Base-by-base conservation (phyloP, 2,113 vertebrate species). In the Xiphorhynchus elegans region DNA sequence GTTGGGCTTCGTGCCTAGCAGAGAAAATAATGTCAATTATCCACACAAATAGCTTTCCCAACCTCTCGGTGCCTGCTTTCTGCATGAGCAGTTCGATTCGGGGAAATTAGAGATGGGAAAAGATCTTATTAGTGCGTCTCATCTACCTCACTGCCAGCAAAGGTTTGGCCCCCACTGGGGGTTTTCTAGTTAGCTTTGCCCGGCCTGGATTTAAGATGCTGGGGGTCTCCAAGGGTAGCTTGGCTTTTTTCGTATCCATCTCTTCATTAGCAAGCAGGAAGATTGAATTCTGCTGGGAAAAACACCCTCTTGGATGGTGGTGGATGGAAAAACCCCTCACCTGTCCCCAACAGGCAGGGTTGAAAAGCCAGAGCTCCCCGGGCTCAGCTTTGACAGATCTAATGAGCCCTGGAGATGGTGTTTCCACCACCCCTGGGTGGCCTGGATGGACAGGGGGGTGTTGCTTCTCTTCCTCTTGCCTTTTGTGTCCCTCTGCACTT, bases 1-100 rank as follows among this genome's bases (percentile, higher is more conserved):
- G 94, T 92, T 95, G 95, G 95, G 96, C 80, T 33, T 76, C 59
- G 58, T 82, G 95, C 93, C 96, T 97, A 88, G 96, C 88, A 68
- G 95, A 96, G 96, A 96, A 97, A 97, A 97, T 97, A 96, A 96
- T 95, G 84, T 96, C 96, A 97, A 97, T 97, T 97, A 97, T 90
- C 95, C 94, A 93, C 97, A 97, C 90, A 97, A 97, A 97, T 95
- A 97, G 95, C 96, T 96, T 97, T 94, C 95, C 95, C 90, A 82
- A 90, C 73, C 93, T 95, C 95, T 87, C 82, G 84, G 87, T 31
- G 77, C 75, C 72, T 95, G 86, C 93, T 96, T 97, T 96, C 96
- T 95, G 94, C 95, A 93, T 93, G 95, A 97, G 91, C 94, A 88
- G 91, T 60, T 97, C 74, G 81, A 96, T 90, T 92, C 91, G 60